These are phyloP conservation scores for Chrysopilus asiliformis DNA, from an alignment of 2,888 invertebrate genomes.

Conservation along the genomic window DNA sequence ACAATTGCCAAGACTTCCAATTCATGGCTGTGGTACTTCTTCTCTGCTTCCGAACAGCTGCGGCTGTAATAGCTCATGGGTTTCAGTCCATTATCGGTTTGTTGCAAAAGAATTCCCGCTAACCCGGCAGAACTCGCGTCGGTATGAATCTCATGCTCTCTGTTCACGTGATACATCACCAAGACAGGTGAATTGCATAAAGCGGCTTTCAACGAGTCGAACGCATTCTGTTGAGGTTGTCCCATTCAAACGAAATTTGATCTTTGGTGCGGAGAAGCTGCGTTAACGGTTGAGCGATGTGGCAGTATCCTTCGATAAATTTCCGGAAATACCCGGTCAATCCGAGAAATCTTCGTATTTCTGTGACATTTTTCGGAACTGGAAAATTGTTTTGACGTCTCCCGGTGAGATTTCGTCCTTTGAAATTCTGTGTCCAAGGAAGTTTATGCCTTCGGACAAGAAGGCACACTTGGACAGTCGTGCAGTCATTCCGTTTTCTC, in stretches of 20 bases:
- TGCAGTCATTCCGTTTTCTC: slow-evolving; percentile 14
- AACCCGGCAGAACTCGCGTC: no score
- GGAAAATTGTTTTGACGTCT: slow-evolving; percentile 15
- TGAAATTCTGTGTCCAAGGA: slow-evolving; percentile 20
- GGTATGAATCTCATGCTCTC: slow-evolving; percentile 23
- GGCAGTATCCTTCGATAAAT: slow-evolving; percentile 18
- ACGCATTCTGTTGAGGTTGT: slow-evolving; percentile 18
- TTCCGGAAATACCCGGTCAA: slow-evolving; percentile 23
- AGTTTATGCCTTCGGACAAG: slow-evolving; percentile 16
- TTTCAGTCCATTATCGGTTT: slow-evolving; percentile 10
- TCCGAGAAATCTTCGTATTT: slow-evolving; percentile 21
- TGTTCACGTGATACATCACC: slow-evolving; percentile 17
- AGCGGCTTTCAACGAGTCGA: slow-evolving; percentile 17
- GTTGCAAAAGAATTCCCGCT: slow-evolving; percentile 26
- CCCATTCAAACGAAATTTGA: slow-evolving; percentile 11
- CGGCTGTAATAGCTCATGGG: slow-evolving; percentile 25
- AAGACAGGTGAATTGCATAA: slow-evolving; percentile 20
- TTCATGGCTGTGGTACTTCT: no score
- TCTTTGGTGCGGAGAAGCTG: slow-evolving; percentile 10
- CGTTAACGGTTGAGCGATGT: slow-evolving; percentile 18
- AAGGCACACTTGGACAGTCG: slow-evolving; percentile 18
- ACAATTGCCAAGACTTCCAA: slow-evolving; percentile 27
- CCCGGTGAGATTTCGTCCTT: slow-evolving; percentile 18
- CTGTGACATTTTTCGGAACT: slow-evolving; percentile 17
- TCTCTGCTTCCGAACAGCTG: slow-evolving; percentile 22